phyloP scores from a whole-genome alignment of 2,113 vertebrate genomes.

The Notothenia rossii region DNA sequence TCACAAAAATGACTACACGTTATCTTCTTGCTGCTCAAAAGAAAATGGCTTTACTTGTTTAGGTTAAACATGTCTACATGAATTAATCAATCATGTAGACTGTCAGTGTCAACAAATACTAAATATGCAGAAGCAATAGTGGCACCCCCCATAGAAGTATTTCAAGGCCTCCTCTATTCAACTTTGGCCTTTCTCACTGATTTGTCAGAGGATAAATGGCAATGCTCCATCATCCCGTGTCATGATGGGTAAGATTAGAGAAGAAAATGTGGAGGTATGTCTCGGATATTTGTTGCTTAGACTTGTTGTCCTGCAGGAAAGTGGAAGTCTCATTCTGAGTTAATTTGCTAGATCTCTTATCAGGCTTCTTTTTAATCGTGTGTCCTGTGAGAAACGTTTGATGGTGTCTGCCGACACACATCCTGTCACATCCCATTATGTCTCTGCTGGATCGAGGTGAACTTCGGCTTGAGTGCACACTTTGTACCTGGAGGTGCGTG shows the following conservation, averaged over 20 bases:
- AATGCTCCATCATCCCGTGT: not conserved
- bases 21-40: not conserved
- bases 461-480: constrained; percentile 12
- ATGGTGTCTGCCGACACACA: not conserved
- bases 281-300: not conserved
- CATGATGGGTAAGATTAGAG: not conserved
- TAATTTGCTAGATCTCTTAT: not conserved
- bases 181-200: not conserved
- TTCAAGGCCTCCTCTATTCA: not conserved
- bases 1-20: not conserved
- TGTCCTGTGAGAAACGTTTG: constrained; percentile 9
- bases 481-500: constrained; percentile 34
- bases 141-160: not conserved
- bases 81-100: not conserved
- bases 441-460: constrained; percentile 7
- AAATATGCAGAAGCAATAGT: not conserved
- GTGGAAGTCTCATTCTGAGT: not conserved
- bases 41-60: not conserved
- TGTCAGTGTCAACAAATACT: not conserved
- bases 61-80: not conserved
- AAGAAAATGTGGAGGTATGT: not conserved
- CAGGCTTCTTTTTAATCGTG: not conserved
- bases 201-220: not conserved
- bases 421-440: not conserved
- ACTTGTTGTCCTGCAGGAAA: not conserved